Conservation (phyloP, 2,888 invertebrate species). For the Leptopilina drosophilae region DNA sequence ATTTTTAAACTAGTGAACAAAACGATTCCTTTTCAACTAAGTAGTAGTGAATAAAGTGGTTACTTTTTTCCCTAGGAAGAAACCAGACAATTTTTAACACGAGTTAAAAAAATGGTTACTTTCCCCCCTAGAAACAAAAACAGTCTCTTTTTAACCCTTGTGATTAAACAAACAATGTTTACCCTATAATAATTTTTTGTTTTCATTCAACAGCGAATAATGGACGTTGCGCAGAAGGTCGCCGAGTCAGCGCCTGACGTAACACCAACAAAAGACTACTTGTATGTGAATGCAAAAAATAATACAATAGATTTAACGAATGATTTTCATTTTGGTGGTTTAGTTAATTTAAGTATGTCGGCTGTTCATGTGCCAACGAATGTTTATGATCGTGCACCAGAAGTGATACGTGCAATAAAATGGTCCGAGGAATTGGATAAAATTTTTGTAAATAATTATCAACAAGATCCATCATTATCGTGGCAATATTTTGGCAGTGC, state of each 20-base stretch:
- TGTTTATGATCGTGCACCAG: conserved; percentile 92
- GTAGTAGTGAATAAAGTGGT: neutral
- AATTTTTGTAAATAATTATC: conserved; percentile 82
- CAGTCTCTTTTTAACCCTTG: too few species aligned
- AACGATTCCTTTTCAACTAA: neutral
- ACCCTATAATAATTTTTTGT: conserved; percentile 31
- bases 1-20: too few species aligned
- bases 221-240: conserved; percentile 91
- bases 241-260: conserved; percentile 79
- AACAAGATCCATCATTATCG: conserved; percentile 81
- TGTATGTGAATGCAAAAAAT: conserved; percentile 72
- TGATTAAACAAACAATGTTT: too few species aligned
- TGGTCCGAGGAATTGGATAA: conserved; percentile 97
- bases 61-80: neutral
- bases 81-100: too few species aligned
- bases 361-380: conserved; percentile 97
- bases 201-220: conserved; percentile 82
- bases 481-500: conserved; percentile 99
- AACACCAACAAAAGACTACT: conserved; percentile 60
- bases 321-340: conserved; percentile 87
- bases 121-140: too few species aligned
- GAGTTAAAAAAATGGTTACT: too few species aligned
- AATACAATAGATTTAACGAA: conserved; percentile 81
- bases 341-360: conserved; percentile 85
- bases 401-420: conserved; percentile 93